Evolutionary conservation across 2,113 vertebrate species (phyloP), one percentile per base, ranked within the genome.

Genomic region (Boleophthalmus pectinirostris): DNA sequence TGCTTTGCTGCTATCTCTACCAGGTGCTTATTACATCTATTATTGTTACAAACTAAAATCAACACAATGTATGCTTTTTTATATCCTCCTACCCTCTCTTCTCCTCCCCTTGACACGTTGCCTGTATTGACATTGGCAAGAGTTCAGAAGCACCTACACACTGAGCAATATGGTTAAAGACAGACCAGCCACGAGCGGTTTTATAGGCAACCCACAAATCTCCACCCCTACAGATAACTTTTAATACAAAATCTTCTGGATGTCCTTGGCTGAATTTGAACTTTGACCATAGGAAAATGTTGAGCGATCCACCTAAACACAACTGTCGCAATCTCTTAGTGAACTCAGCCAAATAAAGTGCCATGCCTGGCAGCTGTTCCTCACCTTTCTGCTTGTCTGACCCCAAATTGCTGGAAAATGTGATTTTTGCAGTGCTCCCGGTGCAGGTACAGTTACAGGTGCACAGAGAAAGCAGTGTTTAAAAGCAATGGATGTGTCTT

Each of bases 111-210:
- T 76, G 70, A 83, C 83, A 75, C 24, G 0, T 25, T 65, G 75
- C 70, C 81, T 58, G 57, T 91, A 68, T 86, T 90, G 74, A 77
- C 78, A 58, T 86, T 89, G 85, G 91, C 74, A 51, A 72, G 43
- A 38, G 25, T 75, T 86, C 77, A 83, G 78, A 53, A 68, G 68
- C 81, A 78, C 74, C 85, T 76, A 75, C 77, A 82, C 69, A 58
- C 24, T 0, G 45, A 75, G 64, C 72, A 65, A 68, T 64, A 9
- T 77, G 77, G 47, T 33, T 69, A 72, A 77, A 67, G 29, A 29
- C 29, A 56, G 16, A 63, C 65, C 68, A 5, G 69, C 49, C 46
- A 67, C 49, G 21, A 69, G 45, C 7, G 10, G 38, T 53, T 74
- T 78, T 65, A 81, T 29, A 21, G 18, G 69, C 78, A 74, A 88